Evolutionary conservation across 2,888 invertebrate species (phyloP).

Genomic region (Mayetiola destructor): DNA sequence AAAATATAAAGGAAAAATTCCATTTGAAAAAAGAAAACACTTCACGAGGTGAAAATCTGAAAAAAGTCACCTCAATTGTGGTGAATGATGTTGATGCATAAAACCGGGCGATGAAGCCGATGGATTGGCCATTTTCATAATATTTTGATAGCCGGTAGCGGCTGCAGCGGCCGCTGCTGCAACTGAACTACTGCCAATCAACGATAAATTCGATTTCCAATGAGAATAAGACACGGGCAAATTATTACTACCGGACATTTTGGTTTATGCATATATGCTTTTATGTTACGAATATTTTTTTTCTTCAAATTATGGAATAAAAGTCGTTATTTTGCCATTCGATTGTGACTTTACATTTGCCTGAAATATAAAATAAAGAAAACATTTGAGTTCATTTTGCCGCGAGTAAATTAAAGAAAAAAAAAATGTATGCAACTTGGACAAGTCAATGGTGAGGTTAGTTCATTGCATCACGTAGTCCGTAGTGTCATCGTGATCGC

Average conservation of each 20-base stretch:
- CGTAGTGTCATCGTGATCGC: too few relatives aligned
- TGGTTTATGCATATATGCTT: too few relatives aligned
- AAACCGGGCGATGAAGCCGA: background rate
- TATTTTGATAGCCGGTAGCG: background rate
- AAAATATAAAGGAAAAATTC: background rate
- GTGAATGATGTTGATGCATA: background rate
- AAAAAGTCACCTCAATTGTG: background rate
- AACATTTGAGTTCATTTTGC: too few relatives aligned
- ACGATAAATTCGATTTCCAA: conserved; percentile 1
- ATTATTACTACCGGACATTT: conserved; percentile 6
- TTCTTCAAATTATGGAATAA: too few relatives aligned
- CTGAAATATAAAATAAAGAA: too few relatives aligned
- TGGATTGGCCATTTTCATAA: background rate
- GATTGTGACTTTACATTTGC: too few relatives aligned
- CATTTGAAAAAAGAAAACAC: background rate
- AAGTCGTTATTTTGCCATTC: too few relatives aligned
- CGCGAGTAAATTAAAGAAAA: too few relatives aligned
- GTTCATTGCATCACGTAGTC: too few relatives aligned
- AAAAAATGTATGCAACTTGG: too few relatives aligned
- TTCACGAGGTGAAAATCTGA: background rate
- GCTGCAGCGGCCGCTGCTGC: background rate
- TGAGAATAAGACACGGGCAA: conserved; percentile 3
- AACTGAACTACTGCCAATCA: background rate
- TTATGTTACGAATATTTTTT: too few relatives aligned
- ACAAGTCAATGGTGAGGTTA: too few relatives aligned